Conservation (phyloP, 2,888 invertebrate species). For the Saturnia japonica region DNA sequence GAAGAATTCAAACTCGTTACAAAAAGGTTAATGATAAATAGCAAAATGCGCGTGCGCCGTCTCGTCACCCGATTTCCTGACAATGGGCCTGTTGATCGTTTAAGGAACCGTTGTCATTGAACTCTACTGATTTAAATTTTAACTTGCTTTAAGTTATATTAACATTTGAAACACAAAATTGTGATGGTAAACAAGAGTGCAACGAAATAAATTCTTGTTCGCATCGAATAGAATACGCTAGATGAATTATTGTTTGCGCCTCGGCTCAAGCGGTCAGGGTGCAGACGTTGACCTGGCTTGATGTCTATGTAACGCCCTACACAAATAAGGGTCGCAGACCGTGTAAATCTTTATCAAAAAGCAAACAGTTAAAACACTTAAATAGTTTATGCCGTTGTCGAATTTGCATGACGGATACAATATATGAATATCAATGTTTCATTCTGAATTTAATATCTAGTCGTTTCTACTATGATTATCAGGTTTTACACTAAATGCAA, state of each 20-base stretch:
- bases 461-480: not conserved
- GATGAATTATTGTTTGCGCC: conserved; percentile 64
- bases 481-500: not conserved
- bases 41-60: conserved; percentile 49
- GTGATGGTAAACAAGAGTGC: not conserved
- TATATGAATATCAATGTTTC: not conserved
- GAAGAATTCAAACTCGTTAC: conserved; percentile 39
- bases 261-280: conserved; percentile 43
- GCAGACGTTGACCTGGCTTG: conserved; percentile 65
- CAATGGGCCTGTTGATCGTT: conserved; percentile 57
- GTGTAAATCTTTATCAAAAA: not conserved
- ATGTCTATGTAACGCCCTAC: conserved; percentile 34
- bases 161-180: not conserved
- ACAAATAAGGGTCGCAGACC: conserved; percentile 36
- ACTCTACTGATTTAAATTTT: conserved; percentile 50
- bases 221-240: conserved; percentile 41
- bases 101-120: conserved; percentile 56
- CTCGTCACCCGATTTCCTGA: conserved; percentile 62
- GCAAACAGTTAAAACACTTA: not conserved
- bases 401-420: not conserved
- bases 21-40: conserved; percentile 46
- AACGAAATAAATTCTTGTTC: not conserved
- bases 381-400: not conserved
- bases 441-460: not conserved
- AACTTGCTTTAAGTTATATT: conserved; percentile 22